Percentiles rank a stretch among this genome's conserved stretches.
Evolutionary conservation across 2,888 invertebrate genomes (phyloP).

Genomic region (Panzeria rudis): DNA sequence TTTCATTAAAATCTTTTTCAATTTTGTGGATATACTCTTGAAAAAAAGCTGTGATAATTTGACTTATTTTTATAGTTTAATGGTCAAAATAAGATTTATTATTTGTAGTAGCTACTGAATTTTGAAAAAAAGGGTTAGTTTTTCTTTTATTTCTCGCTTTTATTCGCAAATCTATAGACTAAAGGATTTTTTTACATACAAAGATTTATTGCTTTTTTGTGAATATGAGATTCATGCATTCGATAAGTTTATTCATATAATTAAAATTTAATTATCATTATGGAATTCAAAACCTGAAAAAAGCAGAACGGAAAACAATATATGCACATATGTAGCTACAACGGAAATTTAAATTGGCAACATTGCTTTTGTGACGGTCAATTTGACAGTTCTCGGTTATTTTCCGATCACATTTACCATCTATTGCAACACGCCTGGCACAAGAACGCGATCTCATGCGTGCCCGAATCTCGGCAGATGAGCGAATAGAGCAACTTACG

Average conservation of each 20-base stretch:
- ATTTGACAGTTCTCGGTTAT: no score
- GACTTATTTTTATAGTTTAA: conserved; percentile 78
- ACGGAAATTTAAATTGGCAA: no score
- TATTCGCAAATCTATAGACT: conserved; percentile 3
- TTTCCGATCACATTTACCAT: no score
- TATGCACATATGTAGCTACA: no score
- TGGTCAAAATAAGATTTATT: conserved; percentile 78
- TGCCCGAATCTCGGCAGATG: no score
- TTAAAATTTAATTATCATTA: conserved; percentile 6
- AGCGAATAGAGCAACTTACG: no score
- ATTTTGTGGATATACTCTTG: conserved; percentile 64
- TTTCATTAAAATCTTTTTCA: conserved; percentile 74
- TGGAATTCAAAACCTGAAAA: neutral
- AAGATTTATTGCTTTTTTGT: conserved; percentile 57
- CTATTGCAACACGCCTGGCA: no score
- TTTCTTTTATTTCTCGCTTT: neutral
- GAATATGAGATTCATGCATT: neutral
- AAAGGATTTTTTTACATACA: conserved; percentile 20
- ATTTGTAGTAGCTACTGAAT: conserved; percentile 57
- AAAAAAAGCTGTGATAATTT: conserved; percentile 78
- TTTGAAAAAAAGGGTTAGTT: conserved; percentile 45
- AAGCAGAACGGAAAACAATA: no score
- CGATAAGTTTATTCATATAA: conserved; percentile 2
- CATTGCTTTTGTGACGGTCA: no score
- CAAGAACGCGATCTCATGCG: no score